A percentile compares a stretch with the other conserved stretches of the same genome.
Evolutionary conservation across 2,888 invertebrate genomes (phyloP).

Genomic region (Sialis lutaria): DNA sequence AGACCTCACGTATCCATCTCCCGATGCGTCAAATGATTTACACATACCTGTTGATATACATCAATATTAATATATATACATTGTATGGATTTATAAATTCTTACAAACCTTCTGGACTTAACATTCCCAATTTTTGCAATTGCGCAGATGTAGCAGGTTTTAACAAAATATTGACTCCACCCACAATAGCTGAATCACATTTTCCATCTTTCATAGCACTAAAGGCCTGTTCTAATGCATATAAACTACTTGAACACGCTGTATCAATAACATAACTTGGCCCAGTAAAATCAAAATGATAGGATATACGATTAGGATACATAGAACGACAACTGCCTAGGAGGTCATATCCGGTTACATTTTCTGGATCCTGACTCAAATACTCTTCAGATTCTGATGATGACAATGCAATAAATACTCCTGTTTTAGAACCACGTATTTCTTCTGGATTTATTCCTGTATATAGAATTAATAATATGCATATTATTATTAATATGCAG

Average conservation of each 20-base stretch:
- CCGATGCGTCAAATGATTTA: constrained; percentile 68
- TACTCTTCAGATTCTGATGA: constrained; percentile 51
- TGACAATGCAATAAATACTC: constrained; percentile 56
- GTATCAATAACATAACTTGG: constrained; percentile 82
- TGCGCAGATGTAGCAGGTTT: constrained; percentile 80
- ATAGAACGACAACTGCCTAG: constrained; percentile 69
- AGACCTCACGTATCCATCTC: constrained; percentile 50
- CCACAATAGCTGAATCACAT: constrained; percentile 81
- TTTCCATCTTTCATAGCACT: constrained; percentile 57
- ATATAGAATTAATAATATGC: no score
- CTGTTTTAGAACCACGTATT: constrained; percentile 47
- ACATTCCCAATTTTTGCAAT: constrained; percentile 49
- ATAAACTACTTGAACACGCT: constrained; percentile 82
- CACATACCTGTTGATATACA: constrained; percentile 29
- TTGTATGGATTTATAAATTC: not conserved
- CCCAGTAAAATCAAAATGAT: constrained; percentile 71
- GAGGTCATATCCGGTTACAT: not conserved
- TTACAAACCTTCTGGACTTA: constrained; percentile 51
- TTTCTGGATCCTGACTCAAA: not conserved
- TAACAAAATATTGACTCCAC: constrained; percentile 68
- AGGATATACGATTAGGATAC: constrained; percentile 85
- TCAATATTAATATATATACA: no score
- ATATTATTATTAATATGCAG: no score
- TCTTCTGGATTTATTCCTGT: constrained; percentile 36
- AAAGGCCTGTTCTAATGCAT: constrained; percentile 71